Percentiles rank a stretch among this genome's conserved stretches.
These are phyloP conservation scores for Melitaea cinxia DNA, from an alignment of 1,140 invertebrate species.

Conservation along the genomic window DNA sequence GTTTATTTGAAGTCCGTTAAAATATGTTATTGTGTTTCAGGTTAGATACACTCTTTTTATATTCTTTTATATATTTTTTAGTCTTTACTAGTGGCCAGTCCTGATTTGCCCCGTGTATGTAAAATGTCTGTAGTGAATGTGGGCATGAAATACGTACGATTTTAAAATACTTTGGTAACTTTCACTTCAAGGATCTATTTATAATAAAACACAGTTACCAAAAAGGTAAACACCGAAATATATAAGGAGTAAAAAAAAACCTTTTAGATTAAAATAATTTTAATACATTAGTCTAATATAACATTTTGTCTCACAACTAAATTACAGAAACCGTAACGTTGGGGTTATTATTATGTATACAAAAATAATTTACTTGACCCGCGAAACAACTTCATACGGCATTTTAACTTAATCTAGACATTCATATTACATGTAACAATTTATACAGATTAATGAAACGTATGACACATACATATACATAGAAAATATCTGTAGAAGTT, in stretches of 20 bases:
- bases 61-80: no score
- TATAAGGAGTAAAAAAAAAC: background rate
- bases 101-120: no score
- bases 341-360: slow-evolving; percentile 19
- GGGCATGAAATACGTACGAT: no score
- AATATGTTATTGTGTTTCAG: no score
- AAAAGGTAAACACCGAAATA: no score
- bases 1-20: no score
- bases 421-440: background rate
- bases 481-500: background rate
- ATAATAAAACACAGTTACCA: no score
- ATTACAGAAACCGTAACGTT: slow-evolving; percentile 15
- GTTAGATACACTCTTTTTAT: no score
- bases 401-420: background rate
- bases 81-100: no score
- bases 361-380: slow-evolving; percentile 24
- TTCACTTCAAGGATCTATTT: no score
- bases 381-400: background rate
- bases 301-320: slow-evolving; percentile 24
- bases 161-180: no score
- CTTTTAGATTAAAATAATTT: slow-evolving; percentile 29
- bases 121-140: no score
- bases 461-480: background rate
- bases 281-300: slow-evolving; percentile 30
- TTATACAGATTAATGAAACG: background rate